Percentiles rank a stretch among this genome's conserved stretches.
These are phyloP conservation scores for Oligia fasciuncula DNA, from an alignment of 2,888 invertebrate genomes.

Conservation along the genomic window DNA sequence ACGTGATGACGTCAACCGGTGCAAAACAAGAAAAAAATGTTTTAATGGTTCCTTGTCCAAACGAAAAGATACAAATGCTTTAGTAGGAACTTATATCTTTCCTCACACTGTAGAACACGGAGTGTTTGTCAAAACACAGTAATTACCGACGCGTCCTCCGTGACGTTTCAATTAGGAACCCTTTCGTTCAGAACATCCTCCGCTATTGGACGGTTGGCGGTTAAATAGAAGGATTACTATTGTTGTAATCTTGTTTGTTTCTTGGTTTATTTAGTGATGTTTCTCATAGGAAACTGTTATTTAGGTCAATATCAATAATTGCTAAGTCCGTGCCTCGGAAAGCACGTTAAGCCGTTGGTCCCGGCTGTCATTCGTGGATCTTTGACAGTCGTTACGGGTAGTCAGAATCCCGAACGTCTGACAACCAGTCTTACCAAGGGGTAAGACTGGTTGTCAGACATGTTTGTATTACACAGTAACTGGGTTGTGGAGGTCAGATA, in stretches of 20 bases:
- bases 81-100: constrained; percentile 4
- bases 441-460: too few relatives aligned
- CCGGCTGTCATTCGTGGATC: too few relatives aligned
- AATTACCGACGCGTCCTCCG: constrained; percentile 42
- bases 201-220: not conserved
- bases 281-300: not conserved
- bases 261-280: not conserved
- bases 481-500: too few relatives aligned
- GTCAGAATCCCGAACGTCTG: too few relatives aligned
- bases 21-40: not conserved
- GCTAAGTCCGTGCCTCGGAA: too few relatives aligned
- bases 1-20: not conserved
- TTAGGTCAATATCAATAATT: not conserved
- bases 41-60: not conserved
- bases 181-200: constrained; percentile 16
- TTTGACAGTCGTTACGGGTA: too few relatives aligned
- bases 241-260: constrained; percentile 6
- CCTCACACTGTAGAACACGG: not conserved
- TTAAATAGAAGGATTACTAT: not conserved
- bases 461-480: too few relatives aligned
- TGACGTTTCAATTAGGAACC: constrained; percentile 56
- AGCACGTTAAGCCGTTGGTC: too few relatives aligned
- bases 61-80: not conserved
- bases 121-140: constrained; percentile 45
- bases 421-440: too few relatives aligned